Base-by-base conservation (phyloP, 2,888 invertebrate genomes). In the Lacanobia oleracea region DNA sequence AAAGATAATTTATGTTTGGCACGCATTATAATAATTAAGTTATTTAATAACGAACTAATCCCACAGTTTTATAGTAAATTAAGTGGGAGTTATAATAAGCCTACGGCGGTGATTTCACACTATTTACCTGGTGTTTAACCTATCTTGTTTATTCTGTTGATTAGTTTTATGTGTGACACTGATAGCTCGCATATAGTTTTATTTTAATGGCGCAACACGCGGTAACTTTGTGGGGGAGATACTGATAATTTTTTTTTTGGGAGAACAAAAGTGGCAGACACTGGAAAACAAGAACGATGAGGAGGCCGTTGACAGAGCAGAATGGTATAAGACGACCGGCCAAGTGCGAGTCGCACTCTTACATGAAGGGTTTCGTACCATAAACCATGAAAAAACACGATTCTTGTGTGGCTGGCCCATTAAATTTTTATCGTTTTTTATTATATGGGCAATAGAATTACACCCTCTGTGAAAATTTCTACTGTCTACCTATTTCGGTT, bases 141-240 rank as follows among this genome's bases (percentile, higher is more conserved):
- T 82, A 79, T 79, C 82, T 78, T 82, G 45, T 79, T 77, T 82
- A 60, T 78, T 77, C 21, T 56, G 78, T 71, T 82, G 78, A 79
- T 79, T 77, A 77, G 78, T 72, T 78, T 62, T 66, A 69, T 70
- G 63, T 48, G 76, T 60, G 61, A 63, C 72, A 70, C 54, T 75
- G 80, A 79, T 74, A 76, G 50, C 67, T 40, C 27, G 27, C 21
- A 33, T 27, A 62, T 75, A 63, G 8, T 51, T 79, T 60, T 64
- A 54, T 62, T 40, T 56, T 79, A 57, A 62, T 76, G 60, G 37
- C 37, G 23, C 0, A 43, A 64, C 40, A 54, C 16, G 37, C 54
- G 43, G 14, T 4, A 2, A 18, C 18, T 37, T 23, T 43, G 3
- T 33, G 9, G 16, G 73, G n/a, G 21, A 59, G 23, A 43, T 61